These are phyloP conservation scores for Gerris lacustris DNA, from an alignment of 2,888 invertebrate species.

Conservation along the genomic window DNA sequence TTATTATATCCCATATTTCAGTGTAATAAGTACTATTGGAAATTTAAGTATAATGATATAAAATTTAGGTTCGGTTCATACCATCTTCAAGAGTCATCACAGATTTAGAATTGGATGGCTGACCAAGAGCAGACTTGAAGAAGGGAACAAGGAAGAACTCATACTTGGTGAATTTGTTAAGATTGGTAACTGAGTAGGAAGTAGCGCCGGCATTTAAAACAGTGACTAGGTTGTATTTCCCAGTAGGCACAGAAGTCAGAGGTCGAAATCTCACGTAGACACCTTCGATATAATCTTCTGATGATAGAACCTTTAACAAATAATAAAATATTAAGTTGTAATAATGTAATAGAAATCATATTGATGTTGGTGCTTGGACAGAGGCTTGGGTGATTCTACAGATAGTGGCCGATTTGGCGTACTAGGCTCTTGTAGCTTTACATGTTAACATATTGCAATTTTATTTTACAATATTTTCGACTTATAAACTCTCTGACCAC, in stretches of 20 bases:
- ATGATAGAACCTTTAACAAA: neutral
- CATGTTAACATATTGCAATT: no score
- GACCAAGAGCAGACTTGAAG: constrained; percentile 74
- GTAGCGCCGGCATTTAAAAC: constrained; percentile 57
- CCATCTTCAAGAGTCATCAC: constrained; percentile 42
- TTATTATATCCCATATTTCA: no score
- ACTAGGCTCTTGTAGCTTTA: no score
- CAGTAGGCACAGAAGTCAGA: constrained; percentile 43
- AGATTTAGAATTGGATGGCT: constrained; percentile 78
- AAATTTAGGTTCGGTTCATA: constrained; percentile 13
- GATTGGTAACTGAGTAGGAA: constrained; percentile 59
- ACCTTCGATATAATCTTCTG: constrained; percentile 50
- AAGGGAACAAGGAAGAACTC: constrained; percentile 88
- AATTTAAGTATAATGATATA: no score
- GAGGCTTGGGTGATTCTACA: no score
- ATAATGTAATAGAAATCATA: no score
- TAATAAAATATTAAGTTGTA: no score
- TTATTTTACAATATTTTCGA: no score
- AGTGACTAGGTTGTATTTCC: constrained; percentile 52
- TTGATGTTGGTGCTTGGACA: no score
- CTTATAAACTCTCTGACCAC: no score
- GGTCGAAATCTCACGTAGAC: constrained; percentile 56
- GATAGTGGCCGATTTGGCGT: no score
- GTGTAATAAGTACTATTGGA: no score
- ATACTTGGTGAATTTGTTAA: constrained; percentile 76